A percentile compares a stretch with the other conserved stretches of the same genome.
These are phyloP conservation scores for Odobenus rosmarus DNA, from an alignment of 2,113 vertebrate species.

Conservation along the genomic window DNA sequence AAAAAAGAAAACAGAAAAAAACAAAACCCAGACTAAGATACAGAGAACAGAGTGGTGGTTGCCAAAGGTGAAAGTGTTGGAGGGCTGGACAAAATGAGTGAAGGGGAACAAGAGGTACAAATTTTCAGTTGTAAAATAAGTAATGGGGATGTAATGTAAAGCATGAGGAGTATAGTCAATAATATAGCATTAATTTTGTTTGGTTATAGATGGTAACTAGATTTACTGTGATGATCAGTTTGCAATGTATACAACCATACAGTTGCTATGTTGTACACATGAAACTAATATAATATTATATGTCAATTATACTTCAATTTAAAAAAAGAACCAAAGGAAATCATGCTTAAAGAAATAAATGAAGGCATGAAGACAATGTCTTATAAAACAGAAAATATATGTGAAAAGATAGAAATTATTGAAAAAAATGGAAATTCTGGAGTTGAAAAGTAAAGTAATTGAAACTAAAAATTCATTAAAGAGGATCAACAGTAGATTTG, in stretches of 20 bases:
- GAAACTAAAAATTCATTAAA: not conserved
- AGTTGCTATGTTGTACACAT: not conserved
- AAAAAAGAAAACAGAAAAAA: not conserved
- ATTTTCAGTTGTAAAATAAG: not conserved
- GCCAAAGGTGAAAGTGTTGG: not conserved
- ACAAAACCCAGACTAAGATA: not conserved
- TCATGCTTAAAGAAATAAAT: not conserved
- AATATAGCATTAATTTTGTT: not conserved
- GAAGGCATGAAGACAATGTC: not conserved
- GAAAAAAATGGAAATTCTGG: not conserved
- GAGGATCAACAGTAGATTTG: not conserved
- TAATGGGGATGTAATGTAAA: not conserved
- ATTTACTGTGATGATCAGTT: not conserved
- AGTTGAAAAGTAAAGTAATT: not conserved
- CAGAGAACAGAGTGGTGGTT: not conserved
- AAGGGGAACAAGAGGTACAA: not conserved
- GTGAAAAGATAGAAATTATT: not conserved
- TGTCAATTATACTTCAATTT: not conserved
- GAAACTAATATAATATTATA: not conserved
- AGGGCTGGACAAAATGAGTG: not conserved
- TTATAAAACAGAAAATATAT: not conserved
- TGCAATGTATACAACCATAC: not conserved
- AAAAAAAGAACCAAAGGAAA: not conserved
- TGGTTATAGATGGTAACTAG: not conserved
- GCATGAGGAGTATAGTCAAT: not conserved